Percentiles rank a stretch among this genome's conserved stretches.
Evolutionary conservation across 2,797 vertebrate genomes (phyloP).

Genomic region (Acanthornis magna): DNA sequence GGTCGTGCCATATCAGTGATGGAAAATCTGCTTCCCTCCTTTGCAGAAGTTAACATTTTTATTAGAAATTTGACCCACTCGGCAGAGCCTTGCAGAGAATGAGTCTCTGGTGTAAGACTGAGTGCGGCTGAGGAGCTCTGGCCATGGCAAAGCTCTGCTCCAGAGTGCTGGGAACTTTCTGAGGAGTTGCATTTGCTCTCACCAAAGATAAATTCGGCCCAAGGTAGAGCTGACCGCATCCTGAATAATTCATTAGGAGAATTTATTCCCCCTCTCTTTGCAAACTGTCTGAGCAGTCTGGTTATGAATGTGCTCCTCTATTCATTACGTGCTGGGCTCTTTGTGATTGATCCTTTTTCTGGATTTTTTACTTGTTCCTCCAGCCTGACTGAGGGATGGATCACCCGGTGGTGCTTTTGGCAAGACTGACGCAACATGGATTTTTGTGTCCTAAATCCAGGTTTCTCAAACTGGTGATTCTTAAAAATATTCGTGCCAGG

Average conservation of each 20-base stretch:
- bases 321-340: fast-evolving
- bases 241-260: neutral
- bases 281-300: neutral
- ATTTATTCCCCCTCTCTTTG: neutral
- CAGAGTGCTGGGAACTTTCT: neutral
- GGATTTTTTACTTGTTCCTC: fast-evolving
- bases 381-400: neutral
- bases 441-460: neutral
- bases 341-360: neutral
- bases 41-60: neutral
- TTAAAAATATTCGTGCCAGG: neutral
- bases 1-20: fast-evolving
- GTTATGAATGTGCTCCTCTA: neutral
- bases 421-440: fast-evolving
- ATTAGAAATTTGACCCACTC: neutral
- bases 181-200: neutral
- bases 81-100: neutral
- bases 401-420: fast-evolving
- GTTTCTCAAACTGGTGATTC: neutral
- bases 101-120: neutral
- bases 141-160: neutral
- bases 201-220: neutral
- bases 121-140: fast-evolving
- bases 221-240: neutral
- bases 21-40: neutral